Percentiles rank a stretch among this genome's conserved stretches.
Evolutionary conservation across 1,140 invertebrate genomes (phyloP).

Genomic region (Wiebesia pumilae): DNA sequence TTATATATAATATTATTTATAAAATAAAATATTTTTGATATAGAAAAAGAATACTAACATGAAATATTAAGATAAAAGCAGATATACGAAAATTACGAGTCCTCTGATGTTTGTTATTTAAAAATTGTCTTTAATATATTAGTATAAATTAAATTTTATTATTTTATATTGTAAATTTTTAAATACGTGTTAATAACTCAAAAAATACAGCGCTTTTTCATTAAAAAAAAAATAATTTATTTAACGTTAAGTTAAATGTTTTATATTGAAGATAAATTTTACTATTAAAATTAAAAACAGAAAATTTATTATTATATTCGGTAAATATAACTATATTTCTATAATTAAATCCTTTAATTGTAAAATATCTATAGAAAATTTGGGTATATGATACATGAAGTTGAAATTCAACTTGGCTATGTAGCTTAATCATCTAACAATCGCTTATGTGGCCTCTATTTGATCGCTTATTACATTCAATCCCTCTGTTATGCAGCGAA

Average conservation of each 20-base stretch:
- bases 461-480: slow-evolving; percentile 17
- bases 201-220: too few species aligned
- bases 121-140: too few species aligned
- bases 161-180: too few species aligned
- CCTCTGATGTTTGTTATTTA: too few species aligned
- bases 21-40: too few species aligned
- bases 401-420: neutral
- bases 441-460: neutral
- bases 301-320: neutral
- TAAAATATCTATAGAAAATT: neutral
- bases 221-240: neutral
- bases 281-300: too few species aligned
- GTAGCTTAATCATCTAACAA: neutral
- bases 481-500: neutral
- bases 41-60: too few species aligned
- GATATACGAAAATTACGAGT: too few species aligned
- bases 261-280: neutral
- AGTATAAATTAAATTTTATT: too few species aligned
- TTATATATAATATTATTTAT: too few species aligned
- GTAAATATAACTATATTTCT: neutral
- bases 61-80: too few species aligned
- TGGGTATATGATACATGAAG: neutral
- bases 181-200: too few species aligned
- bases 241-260: neutral
- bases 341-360: neutral